Conservation (phyloP, 2,797 vertebrate species). For the Trachops cirrhosus region DNA sequence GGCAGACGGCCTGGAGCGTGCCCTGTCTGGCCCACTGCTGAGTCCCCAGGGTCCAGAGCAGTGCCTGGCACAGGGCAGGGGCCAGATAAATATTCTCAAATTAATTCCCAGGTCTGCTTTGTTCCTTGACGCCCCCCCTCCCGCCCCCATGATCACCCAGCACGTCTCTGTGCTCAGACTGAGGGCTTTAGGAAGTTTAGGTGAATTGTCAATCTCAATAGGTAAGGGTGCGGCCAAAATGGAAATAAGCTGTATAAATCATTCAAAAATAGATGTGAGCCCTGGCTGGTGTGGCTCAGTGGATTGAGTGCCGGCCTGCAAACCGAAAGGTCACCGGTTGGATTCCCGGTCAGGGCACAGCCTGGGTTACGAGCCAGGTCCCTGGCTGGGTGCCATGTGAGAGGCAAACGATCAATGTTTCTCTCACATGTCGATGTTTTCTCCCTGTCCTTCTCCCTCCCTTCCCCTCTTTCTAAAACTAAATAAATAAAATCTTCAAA, state of each 20-base stretch:
- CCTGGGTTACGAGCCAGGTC: neutral
- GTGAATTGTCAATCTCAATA: neutral
- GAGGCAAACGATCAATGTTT: neutral
- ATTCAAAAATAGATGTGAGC: neutral
- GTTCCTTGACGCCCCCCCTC: neutral
- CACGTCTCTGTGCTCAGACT: neutral
- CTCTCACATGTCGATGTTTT: neutral
- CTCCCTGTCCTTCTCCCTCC: neutral
- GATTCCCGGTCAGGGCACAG: too few relatives aligned
- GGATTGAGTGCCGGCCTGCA: neutral
- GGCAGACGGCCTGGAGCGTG: fast-evolving
- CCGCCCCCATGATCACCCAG: fast-evolving
- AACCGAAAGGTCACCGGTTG: neutral
- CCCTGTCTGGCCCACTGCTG: neutral
- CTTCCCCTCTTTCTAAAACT: neutral
- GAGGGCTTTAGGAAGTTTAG: neutral
- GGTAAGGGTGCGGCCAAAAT: neutral
- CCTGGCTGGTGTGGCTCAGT: neutral
- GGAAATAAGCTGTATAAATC: neutral
- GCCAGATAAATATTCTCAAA: neutral
- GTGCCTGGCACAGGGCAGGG: neutral
- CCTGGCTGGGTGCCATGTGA: neutral
- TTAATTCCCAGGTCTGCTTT: neutral
- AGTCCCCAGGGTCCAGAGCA: neutral
- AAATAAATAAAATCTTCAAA: neutral